Evolutionary conservation across 2,113 vertebrate genomes (phyloP), one percentile per base, ranked within the genome.

Genomic region (Scophthalmus maximus): DNA sequence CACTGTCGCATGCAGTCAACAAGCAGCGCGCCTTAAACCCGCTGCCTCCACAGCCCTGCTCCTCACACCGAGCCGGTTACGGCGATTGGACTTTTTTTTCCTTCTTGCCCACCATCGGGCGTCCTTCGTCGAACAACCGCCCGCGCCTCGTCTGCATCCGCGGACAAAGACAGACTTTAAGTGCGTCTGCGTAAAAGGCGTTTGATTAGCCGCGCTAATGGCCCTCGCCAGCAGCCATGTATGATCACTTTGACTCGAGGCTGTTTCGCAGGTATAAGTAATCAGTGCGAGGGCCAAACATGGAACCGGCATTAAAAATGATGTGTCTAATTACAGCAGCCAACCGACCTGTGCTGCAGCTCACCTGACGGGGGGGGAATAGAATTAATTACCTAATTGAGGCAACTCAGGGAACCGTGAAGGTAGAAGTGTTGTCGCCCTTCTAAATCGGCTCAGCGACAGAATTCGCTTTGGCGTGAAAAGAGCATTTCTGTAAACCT

Each of bases 201-300:
- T 87, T 76, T 90, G 89, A 89, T 92, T 87, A 91, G 73, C 68
- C 74, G 57, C 89, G 78, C 86, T 90, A 85, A 86, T 9, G 30
- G 81, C 71, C 72, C n/a, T 68, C 42, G 61, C 70, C 79, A 38
- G 56, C 56, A 22, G 68, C 65, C n/a, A 58, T 63, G 52, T 73
- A 36, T 82, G 73, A 82, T 88, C 77, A 38, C 81, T 82, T 58
- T 38, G 56, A 79, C 81, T 81, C 55, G 0, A 70, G 79, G 78
- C 68, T 77, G 77, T 83, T 88, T 85, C 74, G 40, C 40, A 63
- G 61, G 44, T 59, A 25, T 53, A 47, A 77, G 76, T 64, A 87
- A 88, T 85, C 83, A 83, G 67, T 3, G 69, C 51, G 1, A 7
- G 12, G 36, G 36, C 36, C 14, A 40, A 40, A 40, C 36, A 11